Evolutionary conservation across 2,113 vertebrate species (phyloP).

Genomic region (Psophia crepitans): DNA sequence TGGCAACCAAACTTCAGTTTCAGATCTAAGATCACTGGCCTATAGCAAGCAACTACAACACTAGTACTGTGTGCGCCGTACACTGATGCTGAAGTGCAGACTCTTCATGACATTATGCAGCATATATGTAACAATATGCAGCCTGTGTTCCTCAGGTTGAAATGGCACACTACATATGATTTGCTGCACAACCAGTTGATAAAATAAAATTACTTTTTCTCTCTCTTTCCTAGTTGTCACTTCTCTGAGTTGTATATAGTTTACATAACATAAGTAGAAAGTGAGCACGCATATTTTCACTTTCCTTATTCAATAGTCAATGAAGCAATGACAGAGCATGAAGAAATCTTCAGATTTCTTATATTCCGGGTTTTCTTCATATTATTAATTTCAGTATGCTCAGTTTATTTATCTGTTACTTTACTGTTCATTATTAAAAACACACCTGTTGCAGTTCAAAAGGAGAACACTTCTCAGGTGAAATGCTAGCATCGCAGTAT

Average conservation of each 20-base stretch:
- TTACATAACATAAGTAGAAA: background rate
- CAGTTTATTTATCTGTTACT: background rate
- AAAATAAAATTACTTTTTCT: background rate
- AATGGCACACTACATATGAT: background rate
- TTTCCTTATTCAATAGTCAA: background rate
- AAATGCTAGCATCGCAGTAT: background rate
- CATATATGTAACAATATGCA: rapidly evolving
- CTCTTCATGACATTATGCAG: background rate
- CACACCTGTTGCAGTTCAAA: background rate
- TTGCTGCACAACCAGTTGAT: background rate
- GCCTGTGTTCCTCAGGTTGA: background rate
- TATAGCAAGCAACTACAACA: background rate
- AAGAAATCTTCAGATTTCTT: background rate
- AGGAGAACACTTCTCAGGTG: background rate
- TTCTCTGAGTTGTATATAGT: background rate
- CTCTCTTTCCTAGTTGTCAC: background rate
- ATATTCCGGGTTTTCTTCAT: background rate
- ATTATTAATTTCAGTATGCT: background rate
- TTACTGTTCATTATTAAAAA: background rate
- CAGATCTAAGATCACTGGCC: background rate
- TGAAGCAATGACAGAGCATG: background rate
- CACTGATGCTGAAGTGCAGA: background rate
- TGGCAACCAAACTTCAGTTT: background rate
- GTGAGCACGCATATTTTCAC: background rate
- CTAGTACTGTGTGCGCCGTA: background rate